Percentiles rank a stretch among this genome's conserved stretches.
These are phyloP conservation scores for Drosophila grimshawi DNA, from an alignment of 1,140 invertebrate genomes.

Conservation along the genomic window DNA sequence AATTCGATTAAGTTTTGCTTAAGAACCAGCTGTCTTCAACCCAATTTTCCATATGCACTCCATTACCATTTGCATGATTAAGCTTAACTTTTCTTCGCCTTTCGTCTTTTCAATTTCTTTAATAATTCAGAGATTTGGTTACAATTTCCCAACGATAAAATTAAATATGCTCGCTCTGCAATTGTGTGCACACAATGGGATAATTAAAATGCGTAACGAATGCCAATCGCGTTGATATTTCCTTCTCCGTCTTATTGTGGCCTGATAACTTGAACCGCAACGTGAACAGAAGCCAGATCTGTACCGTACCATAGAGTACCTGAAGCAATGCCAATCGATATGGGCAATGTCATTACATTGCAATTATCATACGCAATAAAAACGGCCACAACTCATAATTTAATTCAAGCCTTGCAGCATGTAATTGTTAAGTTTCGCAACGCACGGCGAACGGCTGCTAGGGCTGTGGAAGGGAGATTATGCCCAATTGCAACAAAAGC, in stretches of 20 bases:
- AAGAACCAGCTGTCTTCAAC: not conserved
- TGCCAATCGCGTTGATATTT: not conserved
- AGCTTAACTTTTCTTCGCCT: slow-evolving; percentile 10
- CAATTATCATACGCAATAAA: slow-evolving; percentile 79
- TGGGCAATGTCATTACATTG: slow-evolving; percentile 71
- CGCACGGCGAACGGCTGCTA: not conserved
- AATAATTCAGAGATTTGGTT: slow-evolving; percentile 40
- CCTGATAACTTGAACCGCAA: not conserved
- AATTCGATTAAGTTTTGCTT: too few species aligned
- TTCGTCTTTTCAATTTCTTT: slow-evolving; percentile 13
- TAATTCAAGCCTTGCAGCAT: slow-evolving; percentile 66
- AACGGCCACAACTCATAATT: slow-evolving; percentile 75
- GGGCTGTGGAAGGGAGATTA: slow-evolving; percentile 21
- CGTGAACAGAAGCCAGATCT: not conserved
- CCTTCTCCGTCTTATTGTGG: not conserved
- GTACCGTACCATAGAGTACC: slow-evolving; percentile 12
- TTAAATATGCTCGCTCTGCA: slow-evolving; percentile 21
- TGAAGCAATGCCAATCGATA: slow-evolving; percentile 30
- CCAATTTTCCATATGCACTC: too few species aligned
- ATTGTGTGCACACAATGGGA: slow-evolving; percentile 45
- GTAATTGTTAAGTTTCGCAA: slow-evolving; percentile 81
- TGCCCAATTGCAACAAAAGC: slow-evolving; percentile 50
- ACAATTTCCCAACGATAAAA: slow-evolving; percentile 12
- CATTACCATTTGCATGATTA: slow-evolving; percentile 20
- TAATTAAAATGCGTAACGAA: slow-evolving; percentile 68